A percentile compares a stretch with the other conserved stretches of the same genome.
Conservation (phyloP, 2,888 invertebrate genomes). For the Pheosia gnoma region DNA sequence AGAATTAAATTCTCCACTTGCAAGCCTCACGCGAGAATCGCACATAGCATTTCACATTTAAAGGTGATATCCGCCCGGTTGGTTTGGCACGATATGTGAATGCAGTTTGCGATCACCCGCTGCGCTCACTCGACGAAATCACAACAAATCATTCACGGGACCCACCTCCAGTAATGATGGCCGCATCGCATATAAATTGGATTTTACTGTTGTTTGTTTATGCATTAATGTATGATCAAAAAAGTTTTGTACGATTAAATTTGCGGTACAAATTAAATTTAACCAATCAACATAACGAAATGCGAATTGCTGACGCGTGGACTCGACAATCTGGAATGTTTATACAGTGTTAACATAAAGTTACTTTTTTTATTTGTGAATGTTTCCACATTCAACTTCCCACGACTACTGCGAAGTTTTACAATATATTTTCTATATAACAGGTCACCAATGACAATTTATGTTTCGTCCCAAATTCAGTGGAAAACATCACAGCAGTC, state of each 20-base stretch:
- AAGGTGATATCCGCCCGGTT: slow-evolving; percentile 50
- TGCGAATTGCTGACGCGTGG: too few species aligned
- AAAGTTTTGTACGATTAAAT: slow-evolving; percentile 34
- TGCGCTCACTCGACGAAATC: slow-evolving; percentile 79
- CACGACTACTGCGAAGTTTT: slow-evolving; percentile 8
- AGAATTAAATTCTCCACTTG: slow-evolving; percentile 69
- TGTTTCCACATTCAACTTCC: too few species aligned
- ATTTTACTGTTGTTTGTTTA: slow-evolving; percentile 67
- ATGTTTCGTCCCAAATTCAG: slow-evolving; percentile 41
- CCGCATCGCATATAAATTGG: slow-evolving; percentile 75
- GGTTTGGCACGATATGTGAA: slow-evolving; percentile 55
- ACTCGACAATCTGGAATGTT: too few species aligned
- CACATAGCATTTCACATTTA: slow-evolving; percentile 38
- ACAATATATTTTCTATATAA: slow-evolving; percentile 15
- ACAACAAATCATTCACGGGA: slow-evolving; percentile 81
- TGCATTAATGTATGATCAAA: slow-evolving; percentile 53
- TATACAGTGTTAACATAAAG: too few species aligned
- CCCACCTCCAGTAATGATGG: slow-evolving; percentile 81
- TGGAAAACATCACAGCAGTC: slow-evolving; percentile 37
- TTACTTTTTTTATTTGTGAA: too few species aligned
- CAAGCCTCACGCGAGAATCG: slow-evolving; percentile 44
- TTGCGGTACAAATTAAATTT: slow-evolving; percentile 12
- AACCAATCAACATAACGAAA: not conserved
- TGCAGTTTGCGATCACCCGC: slow-evolving; percentile 80
- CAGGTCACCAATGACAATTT: slow-evolving; percentile 37